These are phyloP conservation scores for Tupaia tana DNA, from an alignment of 2,113 vertebrate species.

Conservation along the genomic window DNA sequence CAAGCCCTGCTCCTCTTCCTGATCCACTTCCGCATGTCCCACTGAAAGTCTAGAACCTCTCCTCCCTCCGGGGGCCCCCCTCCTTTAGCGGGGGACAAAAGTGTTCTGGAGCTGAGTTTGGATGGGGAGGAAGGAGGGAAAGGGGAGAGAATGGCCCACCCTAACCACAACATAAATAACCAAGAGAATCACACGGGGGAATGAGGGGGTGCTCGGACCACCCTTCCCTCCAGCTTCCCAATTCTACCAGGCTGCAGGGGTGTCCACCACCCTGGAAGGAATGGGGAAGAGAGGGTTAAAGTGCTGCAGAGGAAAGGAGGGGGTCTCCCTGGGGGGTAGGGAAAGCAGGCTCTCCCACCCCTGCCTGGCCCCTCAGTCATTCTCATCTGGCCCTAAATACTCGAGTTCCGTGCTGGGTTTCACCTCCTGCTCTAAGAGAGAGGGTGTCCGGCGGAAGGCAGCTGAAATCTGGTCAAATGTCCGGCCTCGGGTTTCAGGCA, in stretches of 20 bases:
- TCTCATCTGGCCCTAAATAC: slow-evolving; percentile 88
- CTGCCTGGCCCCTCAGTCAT: slow-evolving; percentile 65
- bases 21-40: neutral
- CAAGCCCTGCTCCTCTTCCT: neutral
- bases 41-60: neutral
- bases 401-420: slow-evolving; percentile 93
- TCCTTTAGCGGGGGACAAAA: neutral
- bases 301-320: slow-evolving; percentile 69
- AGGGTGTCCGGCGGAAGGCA: slow-evolving; percentile 85
- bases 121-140: neutral
- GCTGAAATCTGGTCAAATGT: slow-evolving; percentile 95
- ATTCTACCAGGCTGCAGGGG: slow-evolving; percentile 37
- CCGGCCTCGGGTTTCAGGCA: slow-evolving; percentile 93
- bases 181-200: slow-evolving; percentile 61
- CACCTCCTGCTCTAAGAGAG: slow-evolving; percentile 88
- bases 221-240: slow-evolving; percentile 64
- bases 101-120: neutral
- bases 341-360: neutral
- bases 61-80: neutral
- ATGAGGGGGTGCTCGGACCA: slow-evolving; percentile 31
- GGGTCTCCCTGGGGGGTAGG: neutral
- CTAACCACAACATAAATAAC: slow-evolving; percentile 75
- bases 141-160: neutral
- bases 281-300: slow-evolving; percentile 67
- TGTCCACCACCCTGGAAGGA: slow-evolving; percentile 45